These are phyloP conservation scores for Silurus lanzhouensis DNA, from an alignment of 2,797 vertebrate genomes.

Conservation along the genomic window DNA sequence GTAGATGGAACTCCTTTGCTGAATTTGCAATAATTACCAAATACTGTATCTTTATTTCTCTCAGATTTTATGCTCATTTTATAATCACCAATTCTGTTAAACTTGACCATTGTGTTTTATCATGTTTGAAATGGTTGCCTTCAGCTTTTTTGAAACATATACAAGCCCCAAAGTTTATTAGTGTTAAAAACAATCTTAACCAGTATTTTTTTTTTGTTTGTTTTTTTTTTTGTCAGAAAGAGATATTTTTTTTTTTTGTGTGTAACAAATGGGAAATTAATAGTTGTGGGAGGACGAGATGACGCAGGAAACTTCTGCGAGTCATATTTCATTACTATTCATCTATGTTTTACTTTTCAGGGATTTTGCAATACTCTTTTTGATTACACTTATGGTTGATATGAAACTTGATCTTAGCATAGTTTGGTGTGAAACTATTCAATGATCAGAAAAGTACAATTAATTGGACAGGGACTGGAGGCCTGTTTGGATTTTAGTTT, in stretches of 20 bases:
- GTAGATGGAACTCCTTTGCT: conserved; percentile 10
- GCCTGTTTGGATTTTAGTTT: conserved; percentile 8
- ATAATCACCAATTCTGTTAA: conserved; percentile 56
- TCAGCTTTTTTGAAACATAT: conserved; percentile 25
- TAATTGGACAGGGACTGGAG: not conserved
- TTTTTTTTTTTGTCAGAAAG: not conserved
- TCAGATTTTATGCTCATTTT: conserved; percentile 38
- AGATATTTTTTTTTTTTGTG: conserved; percentile 19
- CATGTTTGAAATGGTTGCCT: conserved; percentile 46
- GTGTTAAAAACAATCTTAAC: not conserved
- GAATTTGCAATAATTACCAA: conserved; percentile 47
- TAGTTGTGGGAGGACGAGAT: not conserved
- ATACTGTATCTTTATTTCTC: conserved; percentile 16
- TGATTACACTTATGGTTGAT: conserved; percentile 17
- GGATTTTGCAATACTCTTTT: conserved; percentile 44
- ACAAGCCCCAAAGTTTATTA: conserved; percentile 15
- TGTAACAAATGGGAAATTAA: not conserved
- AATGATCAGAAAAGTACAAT: conserved; percentile 17
- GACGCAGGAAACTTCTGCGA: not conserved
- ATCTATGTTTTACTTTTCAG: conserved; percentile 33
- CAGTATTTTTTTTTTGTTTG: conserved; percentile 3
- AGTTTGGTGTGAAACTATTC: not conserved
- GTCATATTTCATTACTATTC: conserved; percentile 31
- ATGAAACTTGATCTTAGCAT: conserved; percentile 3
- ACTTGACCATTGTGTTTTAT: conserved; percentile 47